Conservation (phyloP, 2,113 vertebrate species). For the Labeo catla region DNA sequence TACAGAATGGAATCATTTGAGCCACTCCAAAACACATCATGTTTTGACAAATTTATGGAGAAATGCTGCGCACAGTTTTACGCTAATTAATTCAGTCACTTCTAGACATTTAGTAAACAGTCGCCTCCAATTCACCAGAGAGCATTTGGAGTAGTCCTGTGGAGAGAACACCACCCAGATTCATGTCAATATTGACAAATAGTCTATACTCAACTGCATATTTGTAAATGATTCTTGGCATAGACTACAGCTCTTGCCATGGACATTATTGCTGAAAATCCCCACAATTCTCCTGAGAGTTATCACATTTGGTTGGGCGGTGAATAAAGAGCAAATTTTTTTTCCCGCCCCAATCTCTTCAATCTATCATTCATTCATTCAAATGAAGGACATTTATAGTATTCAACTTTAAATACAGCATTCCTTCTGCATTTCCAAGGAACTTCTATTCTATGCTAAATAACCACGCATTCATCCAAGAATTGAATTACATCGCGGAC, state of each 20-base stretch:
- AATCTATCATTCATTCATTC: slow-evolving; percentile 49
- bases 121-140: slow-evolving; percentile 48
- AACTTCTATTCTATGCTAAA: slow-evolving; percentile 31
- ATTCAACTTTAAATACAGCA: slow-evolving; percentile 49
- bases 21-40: slow-evolving; percentile 28
- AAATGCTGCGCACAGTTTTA: slow-evolving; percentile 39
- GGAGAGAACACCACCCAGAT: slow-evolving; percentile 46
- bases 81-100: slow-evolving; percentile 46
- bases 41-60: slow-evolving; percentile 34
- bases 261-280: slow-evolving; percentile 38
- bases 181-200: slow-evolving; percentile 50
- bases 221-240: slow-evolving; percentile 35
- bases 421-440: slow-evolving; percentile 34
- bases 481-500: slow-evolving; percentile 37
- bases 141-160: slow-evolving; percentile 39
- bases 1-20: slow-evolving; percentile 17
- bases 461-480: slow-evolving; percentile 38
- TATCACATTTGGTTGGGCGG: slow-evolving; percentile 15
- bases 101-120: slow-evolving; percentile 51
- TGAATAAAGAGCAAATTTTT: slow-evolving; percentile 41
- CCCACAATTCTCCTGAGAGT: slow-evolving; percentile 36
- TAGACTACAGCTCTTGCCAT: slow-evolving; percentile 13
- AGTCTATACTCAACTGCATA: slow-evolving; percentile 28
- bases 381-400: slow-evolving; percentile 47
- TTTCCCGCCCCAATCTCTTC: slow-evolving; percentile 18